Evolutionary conservation across 1,140 invertebrate species (phyloP).

Genomic region (Thaumatotibia leucotreta): DNA sequence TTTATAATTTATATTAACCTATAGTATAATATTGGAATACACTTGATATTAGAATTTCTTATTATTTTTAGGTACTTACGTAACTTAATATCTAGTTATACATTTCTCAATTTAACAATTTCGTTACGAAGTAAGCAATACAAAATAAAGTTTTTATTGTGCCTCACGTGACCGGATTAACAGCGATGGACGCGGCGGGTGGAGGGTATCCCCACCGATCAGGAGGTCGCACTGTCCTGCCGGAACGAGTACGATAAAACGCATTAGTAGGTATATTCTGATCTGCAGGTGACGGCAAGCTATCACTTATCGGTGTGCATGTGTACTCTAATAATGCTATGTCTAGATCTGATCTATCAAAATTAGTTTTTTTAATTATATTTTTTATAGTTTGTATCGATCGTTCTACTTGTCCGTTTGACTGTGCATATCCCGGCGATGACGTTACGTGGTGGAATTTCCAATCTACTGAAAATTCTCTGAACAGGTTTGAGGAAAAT

Average conservation of each 20-base stretch:
- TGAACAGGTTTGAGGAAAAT: constrained; percentile 60
- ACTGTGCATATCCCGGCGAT: constrained; percentile 20
- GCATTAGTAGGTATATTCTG: not conserved
- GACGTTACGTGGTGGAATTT: constrained; percentile 42
- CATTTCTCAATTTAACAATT: too few species aligned
- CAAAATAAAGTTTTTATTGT: not conserved
- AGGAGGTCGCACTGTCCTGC: constrained; percentile 10
- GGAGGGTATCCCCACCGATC: not conserved
- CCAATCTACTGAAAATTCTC: constrained; percentile 51
- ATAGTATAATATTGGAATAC: too few species aligned
- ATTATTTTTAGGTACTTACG: too few species aligned
- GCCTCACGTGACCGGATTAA: not conserved
- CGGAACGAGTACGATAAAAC: constrained; percentile 5
- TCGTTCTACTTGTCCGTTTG: constrained; percentile 24
- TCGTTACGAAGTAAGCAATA: not conserved
- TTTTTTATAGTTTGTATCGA: constrained; percentile 25
- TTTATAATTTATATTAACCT: too few species aligned
- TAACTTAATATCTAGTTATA: not conserved
- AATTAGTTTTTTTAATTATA: constrained; percentile 17
- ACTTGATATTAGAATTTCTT: too few species aligned
- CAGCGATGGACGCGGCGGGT: not conserved
- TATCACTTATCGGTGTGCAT: not conserved
- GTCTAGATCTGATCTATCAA: not conserved
- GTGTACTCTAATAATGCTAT: not conserved
- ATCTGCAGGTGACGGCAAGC: not conserved